Conservation (phyloP, 2,113 vertebrate genomes). For the Ceyx margarethae region DNA sequence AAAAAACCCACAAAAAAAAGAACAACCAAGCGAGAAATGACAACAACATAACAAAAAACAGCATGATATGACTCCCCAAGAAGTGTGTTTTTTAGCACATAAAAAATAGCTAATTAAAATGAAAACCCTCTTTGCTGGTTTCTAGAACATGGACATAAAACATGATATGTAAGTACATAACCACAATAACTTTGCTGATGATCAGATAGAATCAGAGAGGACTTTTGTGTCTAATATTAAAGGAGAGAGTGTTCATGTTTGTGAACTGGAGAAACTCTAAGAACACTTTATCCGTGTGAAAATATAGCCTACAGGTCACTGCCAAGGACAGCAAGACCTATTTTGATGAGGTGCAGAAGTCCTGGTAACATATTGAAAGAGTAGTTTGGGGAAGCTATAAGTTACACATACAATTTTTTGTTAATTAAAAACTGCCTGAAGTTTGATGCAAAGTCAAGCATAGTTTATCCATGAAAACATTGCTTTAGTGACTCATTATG, state of each 20-base stretch:
- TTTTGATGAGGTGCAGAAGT: background rate
- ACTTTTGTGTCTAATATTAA: background rate
- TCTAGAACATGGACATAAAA: background rate
- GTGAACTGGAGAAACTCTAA: background rate
- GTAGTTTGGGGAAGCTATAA: background rate
- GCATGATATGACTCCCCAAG: background rate
- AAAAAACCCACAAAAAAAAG: background rate
- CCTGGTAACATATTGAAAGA: background rate
- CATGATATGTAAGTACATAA: background rate
- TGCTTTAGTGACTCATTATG: background rate
- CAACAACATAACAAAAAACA: background rate
- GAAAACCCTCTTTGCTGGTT: background rate
- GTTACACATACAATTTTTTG: background rate
- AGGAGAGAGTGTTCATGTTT: background rate
- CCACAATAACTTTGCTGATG: background rate
- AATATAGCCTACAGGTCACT: background rate
- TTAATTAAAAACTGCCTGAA: background rate
- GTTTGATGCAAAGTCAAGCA: background rate
- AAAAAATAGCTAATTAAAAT: background rate
- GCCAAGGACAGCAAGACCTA: background rate
- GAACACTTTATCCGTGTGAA: conserved; percentile 2
- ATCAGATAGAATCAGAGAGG: background rate
- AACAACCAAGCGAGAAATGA: no score
- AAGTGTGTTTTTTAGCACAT: background rate
- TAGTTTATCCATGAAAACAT: background rate